phyloP scores from a whole-genome alignment of 2,888 invertebrate genomes.

The Scaptomyza cyrtandrae region DNA sequence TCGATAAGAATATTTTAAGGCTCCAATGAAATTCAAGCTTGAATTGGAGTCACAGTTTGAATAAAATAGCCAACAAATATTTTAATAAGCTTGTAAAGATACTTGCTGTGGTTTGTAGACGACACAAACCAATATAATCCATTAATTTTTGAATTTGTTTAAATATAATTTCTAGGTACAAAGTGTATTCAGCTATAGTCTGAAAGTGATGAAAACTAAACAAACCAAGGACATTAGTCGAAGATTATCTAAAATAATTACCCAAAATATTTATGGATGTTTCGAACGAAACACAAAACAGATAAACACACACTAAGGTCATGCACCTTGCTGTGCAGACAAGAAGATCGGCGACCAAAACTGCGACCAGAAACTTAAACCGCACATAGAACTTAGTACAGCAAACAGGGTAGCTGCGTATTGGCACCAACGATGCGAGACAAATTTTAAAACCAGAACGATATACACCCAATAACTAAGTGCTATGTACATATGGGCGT shows the following conservation, averaged over 20 bases:
- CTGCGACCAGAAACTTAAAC: slow-evolving; percentile 78
- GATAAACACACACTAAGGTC: slow-evolving; percentile 66
- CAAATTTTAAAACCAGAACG: slow-evolving; percentile 75
- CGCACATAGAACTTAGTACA: slow-evolving; percentile 44
- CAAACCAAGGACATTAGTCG: slow-evolving; percentile 71
- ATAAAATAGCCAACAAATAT: too few relatives aligned
- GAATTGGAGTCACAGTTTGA: too few relatives aligned
- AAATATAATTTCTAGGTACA: neutral
- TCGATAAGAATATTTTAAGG: neutral
- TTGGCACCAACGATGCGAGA: slow-evolving; percentile 66
- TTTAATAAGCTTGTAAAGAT: neutral
- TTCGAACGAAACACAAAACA: slow-evolving; percentile 64
- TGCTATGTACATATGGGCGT: slow-evolving; percentile 52
- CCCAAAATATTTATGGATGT: slow-evolving; percentile 77
- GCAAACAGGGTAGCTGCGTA: slow-evolving; percentile 36
- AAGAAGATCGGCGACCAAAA: slow-evolving; percentile 72
- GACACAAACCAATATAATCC: neutral
- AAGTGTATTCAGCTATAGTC: neutral
- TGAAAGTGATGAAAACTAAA: slow-evolving; percentile 32
- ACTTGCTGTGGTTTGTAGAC: neutral
- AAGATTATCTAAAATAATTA: slow-evolving; percentile 82
- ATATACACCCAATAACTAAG: slow-evolving; percentile 44
- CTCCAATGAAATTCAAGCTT: neutral
- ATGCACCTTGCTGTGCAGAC: slow-evolving; percentile 75
- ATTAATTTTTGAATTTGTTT: neutral